A percentile compares a stretch with the other conserved stretches of the same genome.
Conservation (phyloP, 30 jellyfish, hydroid and myxozoan species). For the Cassiopea xamachana region DNA sequence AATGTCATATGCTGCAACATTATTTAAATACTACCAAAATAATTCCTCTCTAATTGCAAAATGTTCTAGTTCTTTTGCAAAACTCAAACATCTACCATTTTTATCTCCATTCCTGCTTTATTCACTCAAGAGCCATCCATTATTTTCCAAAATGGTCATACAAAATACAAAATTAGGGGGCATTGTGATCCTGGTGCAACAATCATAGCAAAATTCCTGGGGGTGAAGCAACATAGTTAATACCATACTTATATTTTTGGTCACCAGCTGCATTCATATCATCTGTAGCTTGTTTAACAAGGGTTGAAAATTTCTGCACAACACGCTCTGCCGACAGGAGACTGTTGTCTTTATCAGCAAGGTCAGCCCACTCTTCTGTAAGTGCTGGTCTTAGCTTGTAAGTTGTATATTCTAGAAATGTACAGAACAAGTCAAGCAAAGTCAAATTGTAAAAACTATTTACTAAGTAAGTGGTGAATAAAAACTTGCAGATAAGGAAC, state of each 20-base stretch:
- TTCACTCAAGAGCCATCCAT: no score
- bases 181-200: no score
- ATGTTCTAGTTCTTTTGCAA: no score
- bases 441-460: neutral
- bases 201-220: neutral
- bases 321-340: conserved; percentile 55
- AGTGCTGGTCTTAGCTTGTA: conserved; percentile 34
- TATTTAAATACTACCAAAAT: neutral
- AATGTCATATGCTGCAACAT: neutral
- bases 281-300: conserved; percentile 12
- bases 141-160: no score
- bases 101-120: no score
- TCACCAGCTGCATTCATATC: conserved; percentile 5
- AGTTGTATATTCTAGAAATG: conserved; percentile 26
- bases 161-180: no score
- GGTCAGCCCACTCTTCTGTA: conserved; percentile 30
- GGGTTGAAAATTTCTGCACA: conserved; percentile 30
- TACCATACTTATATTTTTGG: neutral
- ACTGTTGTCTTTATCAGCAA: conserved; percentile 22
- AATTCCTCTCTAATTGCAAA: neutral
- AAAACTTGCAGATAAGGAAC: no score
- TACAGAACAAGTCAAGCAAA: neutral
- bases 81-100: no score
- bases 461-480: neutral
- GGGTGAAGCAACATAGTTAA: neutral